These are phyloP conservation scores for Hirtodrosophila trivittata DNA, from an alignment of 2,888 invertebrate genomes.

Conservation along the genomic window DNA sequence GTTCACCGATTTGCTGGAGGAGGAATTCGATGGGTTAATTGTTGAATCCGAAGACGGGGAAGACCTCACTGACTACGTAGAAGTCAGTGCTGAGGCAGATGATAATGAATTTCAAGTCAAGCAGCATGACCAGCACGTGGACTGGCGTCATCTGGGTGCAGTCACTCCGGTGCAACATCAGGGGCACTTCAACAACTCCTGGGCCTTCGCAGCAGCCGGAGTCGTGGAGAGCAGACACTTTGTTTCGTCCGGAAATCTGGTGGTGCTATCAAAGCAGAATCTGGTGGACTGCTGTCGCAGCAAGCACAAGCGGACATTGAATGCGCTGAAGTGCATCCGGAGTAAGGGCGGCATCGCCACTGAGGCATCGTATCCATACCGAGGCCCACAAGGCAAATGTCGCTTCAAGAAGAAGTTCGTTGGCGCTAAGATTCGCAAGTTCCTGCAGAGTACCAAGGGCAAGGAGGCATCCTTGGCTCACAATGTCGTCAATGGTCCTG, in stretches of 20 bases:
- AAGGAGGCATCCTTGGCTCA: constrained; percentile 7
- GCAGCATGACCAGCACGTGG: constrained; percentile 15
- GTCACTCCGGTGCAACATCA: constrained; percentile 30
- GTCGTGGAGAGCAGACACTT: constrained; percentile 29
- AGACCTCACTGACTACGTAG: background rate
- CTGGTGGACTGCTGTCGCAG: constrained; percentile 29
- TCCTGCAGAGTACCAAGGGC: background rate
- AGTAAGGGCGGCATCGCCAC: constrained; percentile 22
- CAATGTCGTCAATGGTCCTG: constrained; percentile 24
- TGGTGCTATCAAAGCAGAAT: constrained; percentile 26
- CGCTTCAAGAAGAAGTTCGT: background rate
- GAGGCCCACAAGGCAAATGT: constrained; percentile 2
- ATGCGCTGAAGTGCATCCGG: constrained; percentile 25
- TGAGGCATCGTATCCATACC: constrained; percentile 31
- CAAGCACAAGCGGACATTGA: background rate
- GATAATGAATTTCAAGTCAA: no score
- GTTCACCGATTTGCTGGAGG: constrained; percentile 28
- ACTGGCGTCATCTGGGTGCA: constrained; percentile 29
- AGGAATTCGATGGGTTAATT: background rate
- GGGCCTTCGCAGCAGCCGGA: constrained; percentile 47
- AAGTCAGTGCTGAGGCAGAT: background rate
- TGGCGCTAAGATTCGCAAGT: constrained; percentile 10
- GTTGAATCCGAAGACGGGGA: background rate
- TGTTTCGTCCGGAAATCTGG: constrained; percentile 9
- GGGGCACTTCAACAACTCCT: constrained; percentile 37